Evolutionary conservation across 2,797 vertebrate species (phyloP).

Genomic region (Mormyrus proboscirostris): DNA sequence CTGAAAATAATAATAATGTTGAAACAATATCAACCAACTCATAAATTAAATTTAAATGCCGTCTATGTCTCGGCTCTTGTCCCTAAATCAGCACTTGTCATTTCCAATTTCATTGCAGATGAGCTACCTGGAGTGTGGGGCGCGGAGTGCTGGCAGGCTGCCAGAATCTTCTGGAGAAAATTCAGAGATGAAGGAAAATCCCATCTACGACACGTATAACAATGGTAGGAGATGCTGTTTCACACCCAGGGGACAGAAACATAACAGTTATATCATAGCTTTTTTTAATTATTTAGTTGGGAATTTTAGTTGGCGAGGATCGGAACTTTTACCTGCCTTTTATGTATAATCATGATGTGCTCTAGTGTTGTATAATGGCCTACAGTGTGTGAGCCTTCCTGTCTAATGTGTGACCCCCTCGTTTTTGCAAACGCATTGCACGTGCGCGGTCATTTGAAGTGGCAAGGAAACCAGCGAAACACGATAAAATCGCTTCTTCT

Average conservation of each 20-base stretch:
- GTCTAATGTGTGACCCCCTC: too few relatives aligned
- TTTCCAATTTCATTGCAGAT: neutral
- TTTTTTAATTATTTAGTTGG: neutral
- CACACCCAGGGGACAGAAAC: neutral
- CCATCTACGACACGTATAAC: neutral
- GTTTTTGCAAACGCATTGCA: neutral
- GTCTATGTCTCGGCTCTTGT: neutral
- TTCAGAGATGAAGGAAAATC: neutral
- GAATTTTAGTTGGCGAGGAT: neutral
- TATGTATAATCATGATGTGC: neutral
- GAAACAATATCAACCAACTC: neutral
- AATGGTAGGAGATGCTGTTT: neutral
- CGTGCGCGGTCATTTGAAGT: neutral
- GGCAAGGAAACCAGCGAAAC: neutral
- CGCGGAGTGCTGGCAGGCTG: neutral
- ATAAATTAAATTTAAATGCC: neutral
- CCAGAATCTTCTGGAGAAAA: neutral
- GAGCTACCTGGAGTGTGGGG: neutral
- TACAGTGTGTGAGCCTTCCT: neutral
- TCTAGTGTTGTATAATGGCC: neutral
- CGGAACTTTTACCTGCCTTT: neutral
- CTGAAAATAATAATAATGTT: neutral
- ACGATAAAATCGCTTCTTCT: too few relatives aligned
- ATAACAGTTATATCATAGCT: neutral
- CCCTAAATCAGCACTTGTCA: neutral